Evolutionary conservation across 2,888 invertebrate genomes (phyloP).

Genomic region (Drosophila pseudotakahashii): DNA sequence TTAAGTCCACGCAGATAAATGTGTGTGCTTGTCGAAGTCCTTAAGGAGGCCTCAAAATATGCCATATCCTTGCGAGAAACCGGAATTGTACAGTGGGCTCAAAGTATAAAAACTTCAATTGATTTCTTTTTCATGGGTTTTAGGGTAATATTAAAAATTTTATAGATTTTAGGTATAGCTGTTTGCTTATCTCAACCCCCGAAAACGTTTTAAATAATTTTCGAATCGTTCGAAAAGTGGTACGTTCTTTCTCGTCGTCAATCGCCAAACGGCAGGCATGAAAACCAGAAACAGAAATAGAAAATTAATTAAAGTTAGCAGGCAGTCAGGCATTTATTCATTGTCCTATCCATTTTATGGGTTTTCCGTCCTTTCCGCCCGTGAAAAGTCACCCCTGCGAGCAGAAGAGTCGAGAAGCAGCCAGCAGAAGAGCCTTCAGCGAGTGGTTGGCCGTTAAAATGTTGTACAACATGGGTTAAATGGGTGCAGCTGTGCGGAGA

Average conservation of each 20-base stretch:
- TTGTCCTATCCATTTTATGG: conserved; percentile 42
- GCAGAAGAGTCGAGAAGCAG: conserved; percentile 5
- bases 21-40: conserved; percentile 17
- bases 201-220: conserved; percentile 12
- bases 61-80: conserved; percentile 23
- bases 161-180: not conserved
- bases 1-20: conserved; percentile 12
- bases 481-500: conserved; percentile 68
- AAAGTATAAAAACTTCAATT: not conserved
- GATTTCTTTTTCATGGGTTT: not conserved
- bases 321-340: conserved; percentile 47
- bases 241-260: conserved; percentile 15
- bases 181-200: not conserved
- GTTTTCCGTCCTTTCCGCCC: conserved; percentile 29
- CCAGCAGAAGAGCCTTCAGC: conserved; percentile 43
- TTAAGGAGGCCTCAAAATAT: conserved; percentile 16
- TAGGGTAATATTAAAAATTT: not conserved
- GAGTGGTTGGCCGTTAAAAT: conserved; percentile 77
- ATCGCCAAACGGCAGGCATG: conserved; percentile 38
- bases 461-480: conserved; percentile 79
- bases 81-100: conserved; percentile 15
- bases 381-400: conserved; percentile 68
- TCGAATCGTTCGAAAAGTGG: not conserved
- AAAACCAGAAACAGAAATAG: conserved; percentile 49
- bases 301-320: conserved; percentile 75